Evolutionary conservation across 2,113 vertebrate species (phyloP), one percentile per base, ranked within the genome.

Genomic region (Amphiprion percula): DNA sequence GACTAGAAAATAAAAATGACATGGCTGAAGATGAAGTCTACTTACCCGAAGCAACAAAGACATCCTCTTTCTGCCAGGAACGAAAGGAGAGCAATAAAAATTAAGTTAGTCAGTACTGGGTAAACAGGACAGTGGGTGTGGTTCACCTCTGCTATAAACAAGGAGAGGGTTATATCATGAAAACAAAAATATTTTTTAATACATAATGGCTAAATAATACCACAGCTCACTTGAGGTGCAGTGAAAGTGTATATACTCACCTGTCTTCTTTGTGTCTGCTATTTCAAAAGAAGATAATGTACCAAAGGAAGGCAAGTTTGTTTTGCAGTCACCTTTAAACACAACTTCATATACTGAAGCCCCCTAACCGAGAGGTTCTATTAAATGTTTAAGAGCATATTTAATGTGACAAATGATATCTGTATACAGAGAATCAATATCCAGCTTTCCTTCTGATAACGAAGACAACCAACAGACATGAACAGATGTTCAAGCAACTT

Each of bases 61-160:
- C 33, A 54, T 93, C 86, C 91, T 94, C 94, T 87, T 91, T 95
- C 95, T 95, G 94, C 86, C 92, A 85, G 89, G 82, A 83, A 87
- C 77, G 61, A 90, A 91, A 88, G 82, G 78, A 94, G 82, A 93
- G 87, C 87, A 91, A 84, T 75, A 89, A 74, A 91, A 90, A 74
- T 85, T 50, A 83, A 92, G 79, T 91, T 82, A 93, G 78, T 83
- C 65, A 79, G 58, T 76, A 68, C 56, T 81, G 28, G 33, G 41
- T 64, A 63, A 82, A 78, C 68, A 77, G 33, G 71, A 83, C 26
- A 79, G 46, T 65, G 39, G 59, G 61, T 68, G 41, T 28, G 64
- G 67, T 53, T 71, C 61, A 77, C 23, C 50, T 67, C 66, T 55
- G 33, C 69, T 82, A 80, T 56, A 88, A 88, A 86, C 39, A 82